phyloP scores from a whole-genome alignment of 2,113 vertebrate species.

The Picathartes gymnocephalus region DNA sequence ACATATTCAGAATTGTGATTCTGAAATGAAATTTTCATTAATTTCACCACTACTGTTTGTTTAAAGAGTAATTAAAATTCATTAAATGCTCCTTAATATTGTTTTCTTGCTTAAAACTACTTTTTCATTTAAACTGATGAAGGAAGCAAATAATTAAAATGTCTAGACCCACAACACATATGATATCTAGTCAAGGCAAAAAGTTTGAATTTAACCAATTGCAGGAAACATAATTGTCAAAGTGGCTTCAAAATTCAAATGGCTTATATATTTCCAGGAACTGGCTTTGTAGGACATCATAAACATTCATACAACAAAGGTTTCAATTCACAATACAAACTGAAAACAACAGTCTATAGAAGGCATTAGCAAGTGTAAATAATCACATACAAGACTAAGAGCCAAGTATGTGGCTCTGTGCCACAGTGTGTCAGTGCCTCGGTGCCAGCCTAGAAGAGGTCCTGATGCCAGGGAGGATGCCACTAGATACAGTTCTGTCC shows the following conservation, averaged over 20 bases:
- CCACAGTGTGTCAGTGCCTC: neutral
- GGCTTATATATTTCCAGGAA: neutral
- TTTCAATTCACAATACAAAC: neutral
- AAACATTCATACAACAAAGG: neutral
- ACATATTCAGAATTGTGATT: neutral
- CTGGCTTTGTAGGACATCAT: neutral
- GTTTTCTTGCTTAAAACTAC: neutral
- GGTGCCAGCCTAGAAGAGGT: neutral
- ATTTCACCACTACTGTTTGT: neutral
- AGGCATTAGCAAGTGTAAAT: neutral
- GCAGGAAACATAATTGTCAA: neutral
- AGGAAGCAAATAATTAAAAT: neutral
- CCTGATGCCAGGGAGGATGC: neutral
- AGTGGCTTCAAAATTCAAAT: neutral
- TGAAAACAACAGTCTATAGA: neutral
- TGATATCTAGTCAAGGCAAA: neutral
- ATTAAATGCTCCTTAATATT: neutral
- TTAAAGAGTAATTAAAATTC: neutral
- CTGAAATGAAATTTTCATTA: neutral
- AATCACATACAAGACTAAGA: neutral
- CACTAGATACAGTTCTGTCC: neutral
- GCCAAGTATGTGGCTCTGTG: neutral
- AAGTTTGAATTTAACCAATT: neutral
- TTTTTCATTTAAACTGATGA: neutral
- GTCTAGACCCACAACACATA: neutral